Evolutionary conservation across 2,888 invertebrate species (phyloP).

Genomic region (Muscina levida): DNA sequence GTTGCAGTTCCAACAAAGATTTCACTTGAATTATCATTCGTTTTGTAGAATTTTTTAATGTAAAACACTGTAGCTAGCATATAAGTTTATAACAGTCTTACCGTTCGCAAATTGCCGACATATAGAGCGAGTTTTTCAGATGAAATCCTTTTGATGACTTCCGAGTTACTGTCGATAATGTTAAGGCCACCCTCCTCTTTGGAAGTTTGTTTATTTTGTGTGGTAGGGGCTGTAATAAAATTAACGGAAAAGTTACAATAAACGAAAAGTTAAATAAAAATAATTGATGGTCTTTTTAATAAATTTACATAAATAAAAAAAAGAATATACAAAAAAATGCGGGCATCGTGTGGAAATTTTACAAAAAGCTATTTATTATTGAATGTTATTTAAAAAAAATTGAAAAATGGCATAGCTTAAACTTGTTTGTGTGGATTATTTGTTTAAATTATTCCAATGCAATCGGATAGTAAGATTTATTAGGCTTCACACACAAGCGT

Average conservation of each 20-base stretch:
- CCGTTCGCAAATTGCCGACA: constrained; percentile 89
- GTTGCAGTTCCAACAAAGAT: not conserved
- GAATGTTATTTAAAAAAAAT: too few species aligned
- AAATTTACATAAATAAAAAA: not conserved
- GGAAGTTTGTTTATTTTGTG: constrained; percentile 74
- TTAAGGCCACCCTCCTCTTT: constrained; percentile 76
- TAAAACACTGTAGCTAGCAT: constrained; percentile 29
- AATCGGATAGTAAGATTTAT: too few species aligned
- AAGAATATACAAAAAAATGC: too few species aligned
- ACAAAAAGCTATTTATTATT: too few species aligned
- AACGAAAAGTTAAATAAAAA: not conserved
- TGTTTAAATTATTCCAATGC: too few species aligned
- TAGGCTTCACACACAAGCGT: too few species aligned
- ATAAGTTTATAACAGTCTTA: constrained; percentile 75
- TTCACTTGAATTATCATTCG: not conserved
- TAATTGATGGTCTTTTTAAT: not conserved
- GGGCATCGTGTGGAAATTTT: too few species aligned
- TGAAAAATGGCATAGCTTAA: too few species aligned
- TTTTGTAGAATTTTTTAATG: constrained; percentile 5
- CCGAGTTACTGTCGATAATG: constrained; percentile 78
- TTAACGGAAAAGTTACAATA: constrained; percentile 16
- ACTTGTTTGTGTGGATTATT: too few species aligned
- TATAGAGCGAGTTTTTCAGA: constrained; percentile 87
- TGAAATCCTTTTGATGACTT: constrained; percentile 78
- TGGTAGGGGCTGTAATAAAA: constrained; percentile 68